Percentiles rank a stretch among this genome's conserved stretches.
Conservation (phyloP, 2,888 invertebrate genomes). For the Polydesmus complanatus region DNA sequence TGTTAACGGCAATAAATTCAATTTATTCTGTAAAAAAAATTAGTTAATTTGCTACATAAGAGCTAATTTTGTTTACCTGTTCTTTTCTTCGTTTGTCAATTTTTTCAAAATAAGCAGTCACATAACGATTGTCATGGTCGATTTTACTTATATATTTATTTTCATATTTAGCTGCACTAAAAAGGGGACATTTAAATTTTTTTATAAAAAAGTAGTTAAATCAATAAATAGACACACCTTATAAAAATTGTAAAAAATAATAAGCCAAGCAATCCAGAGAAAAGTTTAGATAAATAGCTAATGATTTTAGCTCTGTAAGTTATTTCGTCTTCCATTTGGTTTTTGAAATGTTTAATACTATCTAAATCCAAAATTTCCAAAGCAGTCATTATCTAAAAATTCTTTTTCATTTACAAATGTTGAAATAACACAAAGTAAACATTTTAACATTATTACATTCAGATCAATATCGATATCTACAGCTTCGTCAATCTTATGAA, state of each 20-base stretch:
- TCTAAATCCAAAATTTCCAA: constrained; percentile 4
- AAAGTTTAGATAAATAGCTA: neutral
- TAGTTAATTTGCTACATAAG: neutral
- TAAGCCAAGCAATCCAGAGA: neutral
- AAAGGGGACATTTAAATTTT: neutral
- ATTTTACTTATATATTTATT: neutral
- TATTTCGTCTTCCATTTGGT: constrained; percentile 7
- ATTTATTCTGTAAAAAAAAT: constrained; percentile 1
- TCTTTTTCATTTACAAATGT: neutral
- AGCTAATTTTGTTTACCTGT: neutral
- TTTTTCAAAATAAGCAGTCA: constrained; percentile 10
- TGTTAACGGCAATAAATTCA: constrained; percentile 6
- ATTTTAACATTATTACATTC: neutral
- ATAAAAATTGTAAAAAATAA: neutral
- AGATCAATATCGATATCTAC: constrained; percentile 3
- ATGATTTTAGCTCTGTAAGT: constrained; percentile 5
- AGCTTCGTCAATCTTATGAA: neutral
- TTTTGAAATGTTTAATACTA: neutral
- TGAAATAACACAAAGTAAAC: neutral
- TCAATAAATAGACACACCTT: neutral
- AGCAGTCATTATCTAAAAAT: no score
- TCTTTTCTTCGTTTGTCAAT: constrained; percentile 11
- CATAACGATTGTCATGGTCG: constrained; percentile 10
- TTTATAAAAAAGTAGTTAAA: neutral
- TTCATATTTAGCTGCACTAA: constrained; percentile 6